Evolutionary conservation across 2,113 vertebrate genomes (phyloP), one percentile per base, ranked within the genome.

Genomic region (Manacus vitellinus): DNA sequence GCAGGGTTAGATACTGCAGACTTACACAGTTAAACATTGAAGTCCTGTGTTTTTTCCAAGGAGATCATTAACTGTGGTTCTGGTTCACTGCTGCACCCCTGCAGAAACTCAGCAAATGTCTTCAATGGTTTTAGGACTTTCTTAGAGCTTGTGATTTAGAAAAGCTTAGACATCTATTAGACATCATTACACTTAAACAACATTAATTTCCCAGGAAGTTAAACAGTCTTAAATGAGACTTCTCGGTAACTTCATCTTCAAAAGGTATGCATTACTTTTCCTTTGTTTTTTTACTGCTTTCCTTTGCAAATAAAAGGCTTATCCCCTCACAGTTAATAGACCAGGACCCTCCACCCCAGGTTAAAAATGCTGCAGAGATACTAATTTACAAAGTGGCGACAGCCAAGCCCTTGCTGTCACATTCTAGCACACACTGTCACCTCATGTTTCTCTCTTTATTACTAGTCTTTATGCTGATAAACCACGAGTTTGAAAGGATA

Each of bases 21-120:
- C 11, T 52, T 68, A 21, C 6, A 22, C 0, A 2, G 30, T 12
- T 31, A 16, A 37, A 23, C 28, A 13, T 1, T 14, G 8, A n/a
- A 41, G 5, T 31, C 37, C 46, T 52, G 3, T 46, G 10, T 58
- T 81, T 85, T 76, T 33, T 39, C 0, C 37, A 1, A 37, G 25
- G n/a, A 33, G 66, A 4, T 75, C 5, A 13, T 76, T 39, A 37
- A 23, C 21, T 62, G n/a, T 17, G 47, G 23, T 30, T 30, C 44
- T 68, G 13, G 2, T 24, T 72, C 27, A 16, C 20, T 28, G 31
- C 62, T 83, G 49, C 18, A 20, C 12, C 25, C 52, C 33, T 55
- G 10, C 12, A 33, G 65, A 77, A 47, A 31, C 23, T 49, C 68
- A 46, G 52, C 12, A 37, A 85, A 39, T 41, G 13, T 7, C 28